These are phyloP conservation scores for Hypothenemus hampei DNA, from an alignment of 1,140 invertebrate species.

Conservation along the genomic window DNA sequence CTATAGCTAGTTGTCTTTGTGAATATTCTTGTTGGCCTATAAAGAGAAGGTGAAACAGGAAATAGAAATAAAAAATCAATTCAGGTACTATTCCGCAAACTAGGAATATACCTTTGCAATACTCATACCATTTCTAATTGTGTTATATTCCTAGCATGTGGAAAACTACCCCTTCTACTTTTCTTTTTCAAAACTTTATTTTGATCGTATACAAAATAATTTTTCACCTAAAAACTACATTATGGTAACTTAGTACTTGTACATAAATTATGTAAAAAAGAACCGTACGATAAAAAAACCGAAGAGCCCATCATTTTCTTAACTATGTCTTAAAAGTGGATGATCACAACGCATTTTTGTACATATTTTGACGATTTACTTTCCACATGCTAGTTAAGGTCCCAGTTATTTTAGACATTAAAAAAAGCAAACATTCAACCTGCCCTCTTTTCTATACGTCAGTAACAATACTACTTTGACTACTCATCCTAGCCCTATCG, in stretches of 20 bases:
- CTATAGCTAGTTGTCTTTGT: slow-evolving; percentile 67
- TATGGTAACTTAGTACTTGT: too few relatives aligned
- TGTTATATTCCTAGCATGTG: slow-evolving; percentile 29
- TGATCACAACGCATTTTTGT: too few relatives aligned
- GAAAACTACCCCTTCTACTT: slow-evolving; percentile 6
- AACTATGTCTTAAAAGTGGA: too few relatives aligned
- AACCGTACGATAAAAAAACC: too few relatives aligned
- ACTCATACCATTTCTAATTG: slow-evolving; percentile 11
- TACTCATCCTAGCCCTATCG: slow-evolving; percentile 24
- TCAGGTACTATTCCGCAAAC: slow-evolving; percentile 27
- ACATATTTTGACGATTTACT: too few relatives aligned
- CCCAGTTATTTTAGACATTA: not conserved
- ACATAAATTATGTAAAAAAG: too few relatives aligned
- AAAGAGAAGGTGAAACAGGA: not conserved
- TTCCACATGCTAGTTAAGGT: slow-evolving; percentile 17
- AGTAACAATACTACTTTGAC: slow-evolving; percentile 38
- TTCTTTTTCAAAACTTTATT: slow-evolving; percentile 11
- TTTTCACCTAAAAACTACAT: too few relatives aligned
- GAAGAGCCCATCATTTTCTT: too few relatives aligned
- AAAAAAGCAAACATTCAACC: not conserved
- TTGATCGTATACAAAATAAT: too few relatives aligned
- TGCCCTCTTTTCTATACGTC: too few relatives aligned
- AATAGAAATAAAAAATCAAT: slow-evolving; percentile 22
- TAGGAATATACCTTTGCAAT: slow-evolving; percentile 26
- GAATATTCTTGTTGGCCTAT: slow-evolving; percentile 75